Base-by-base conservation (phyloP, 1,140 invertebrate genomes). In the Zaprionus ornatus region DNA sequence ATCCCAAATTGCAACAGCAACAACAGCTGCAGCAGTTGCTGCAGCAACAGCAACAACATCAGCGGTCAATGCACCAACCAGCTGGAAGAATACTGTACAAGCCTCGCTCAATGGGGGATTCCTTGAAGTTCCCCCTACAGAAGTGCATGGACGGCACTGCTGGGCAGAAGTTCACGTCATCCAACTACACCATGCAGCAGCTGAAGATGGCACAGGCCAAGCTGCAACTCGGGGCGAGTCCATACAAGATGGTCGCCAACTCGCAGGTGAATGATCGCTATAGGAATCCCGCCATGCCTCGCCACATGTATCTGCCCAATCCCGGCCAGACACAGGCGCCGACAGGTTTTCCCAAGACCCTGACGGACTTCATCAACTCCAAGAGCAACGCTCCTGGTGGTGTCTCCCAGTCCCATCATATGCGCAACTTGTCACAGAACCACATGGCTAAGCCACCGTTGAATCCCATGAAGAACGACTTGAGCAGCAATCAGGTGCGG, bases 291-390 rank as follows among this genome's bases (percentile, higher is more conserved):
- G 7, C 0, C n/a, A 45, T 45, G 40, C 5, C n/a, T 1, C 40
- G 40, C 29, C 29, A 32, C 40, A 45, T 45, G 40, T 45, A 45
- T 17, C n/a, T 45, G n/a, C 0, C n/a, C 40, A 17, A 17, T 45
- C 40, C 40, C 3, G 40, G n/a, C 2, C 40, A 45, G 40, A 15
- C 52, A 13, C 13, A 12, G 17, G 4, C 6, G 19, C 7, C 25
- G 0, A 9, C 54, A 1, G 35, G 13, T 1, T 67, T 67, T 12
- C 64, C 64, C 37, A 67, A 67, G 17, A 21, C 17, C 2, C 37
- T 67, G 17, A 45, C 35, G 0, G 54, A 67, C 37, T 67, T 67
- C 19, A 57, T 67, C 4, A 67, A 32, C 35, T 17, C 54, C 0
- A 56, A 57, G 7, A 17, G 37, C 37, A 15, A 29, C 19, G 17